These are phyloP conservation scores for Drosophila yakuba DNA, from an alignment of 1,140 invertebrate species.

Conservation along the genomic window DNA sequence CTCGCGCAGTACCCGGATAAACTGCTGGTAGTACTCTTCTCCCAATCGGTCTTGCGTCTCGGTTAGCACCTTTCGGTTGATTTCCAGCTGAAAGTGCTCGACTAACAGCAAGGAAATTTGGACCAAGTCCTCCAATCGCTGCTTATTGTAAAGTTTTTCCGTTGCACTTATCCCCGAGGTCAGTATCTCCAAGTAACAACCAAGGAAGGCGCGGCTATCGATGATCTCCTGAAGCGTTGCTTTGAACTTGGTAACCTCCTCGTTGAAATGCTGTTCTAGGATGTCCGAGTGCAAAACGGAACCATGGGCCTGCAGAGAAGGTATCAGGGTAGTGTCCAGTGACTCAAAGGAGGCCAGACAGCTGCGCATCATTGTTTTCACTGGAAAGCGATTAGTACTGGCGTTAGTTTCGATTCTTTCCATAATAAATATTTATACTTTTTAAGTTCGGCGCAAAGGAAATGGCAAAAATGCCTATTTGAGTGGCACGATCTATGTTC, in stretches of 20 bases:
- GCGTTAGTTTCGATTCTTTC: neutral
- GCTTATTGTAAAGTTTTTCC: slow-evolving; percentile 63
- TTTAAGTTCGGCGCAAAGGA: slow-evolving; percentile 68
- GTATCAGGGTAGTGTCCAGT: slow-evolving; percentile 75
- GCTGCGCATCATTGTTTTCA: slow-evolving; percentile 76
- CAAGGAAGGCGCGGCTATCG: slow-evolving; percentile 62
- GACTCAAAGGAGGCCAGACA: slow-evolving; percentile 81
- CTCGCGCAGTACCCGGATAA: slow-evolving; percentile 64
- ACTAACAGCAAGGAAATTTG: slow-evolving; percentile 65
- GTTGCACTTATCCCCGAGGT: slow-evolving; percentile 33
- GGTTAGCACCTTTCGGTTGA: slow-evolving; percentile 53
- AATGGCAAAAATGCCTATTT: slow-evolving; percentile 79
- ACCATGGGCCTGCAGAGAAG: slow-evolving; percentile 61
- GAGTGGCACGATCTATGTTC: slow-evolving; percentile 75
- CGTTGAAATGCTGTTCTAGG: slow-evolving; percentile 78
- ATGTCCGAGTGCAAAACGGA: slow-evolving; percentile 67
- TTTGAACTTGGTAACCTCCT: slow-evolving; percentile 75
- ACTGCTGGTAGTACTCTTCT: slow-evolving; percentile 63
- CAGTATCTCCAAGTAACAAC: slow-evolving; percentile 66
- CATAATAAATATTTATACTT: slow-evolving; percentile 34
- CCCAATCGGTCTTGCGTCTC: slow-evolving; percentile 14
- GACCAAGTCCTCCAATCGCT: slow-evolving; percentile 50
- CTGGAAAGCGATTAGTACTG: slow-evolving; percentile 17
- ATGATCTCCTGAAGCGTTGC: slow-evolving; percentile 70
- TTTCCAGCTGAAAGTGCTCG: slow-evolving; percentile 69